phyloP scores from a whole-genome alignment of 1,140 invertebrate genomes.

The Scaptomyza montana region DNA sequence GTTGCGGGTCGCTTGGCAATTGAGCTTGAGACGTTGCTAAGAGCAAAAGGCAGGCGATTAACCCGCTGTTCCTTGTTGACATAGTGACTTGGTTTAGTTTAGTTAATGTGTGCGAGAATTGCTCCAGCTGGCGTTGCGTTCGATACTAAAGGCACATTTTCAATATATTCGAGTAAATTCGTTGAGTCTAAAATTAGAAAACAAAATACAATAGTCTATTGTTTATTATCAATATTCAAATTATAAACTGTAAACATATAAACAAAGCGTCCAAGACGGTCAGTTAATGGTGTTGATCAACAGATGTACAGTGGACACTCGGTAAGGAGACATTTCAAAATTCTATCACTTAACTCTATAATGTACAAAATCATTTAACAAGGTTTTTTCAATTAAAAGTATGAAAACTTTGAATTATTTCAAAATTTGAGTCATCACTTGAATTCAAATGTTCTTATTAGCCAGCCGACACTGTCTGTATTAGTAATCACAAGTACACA shows the following conservation, averaged over 20 bases:
- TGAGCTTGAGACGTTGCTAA: slow-evolving; percentile 49
- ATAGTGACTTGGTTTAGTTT: slow-evolving; percentile 46
- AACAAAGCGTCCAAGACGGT: slow-evolving; percentile 26
- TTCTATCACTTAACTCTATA: neutral
- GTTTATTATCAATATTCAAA: slow-evolving; percentile 60
- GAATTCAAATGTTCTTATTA: slow-evolving; percentile 6
- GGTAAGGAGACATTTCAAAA: neutral
- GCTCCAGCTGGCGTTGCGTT: slow-evolving; percentile 32
- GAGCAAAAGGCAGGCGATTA: slow-evolving; percentile 25
- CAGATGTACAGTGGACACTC: neutral
- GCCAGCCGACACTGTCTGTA: neutral
- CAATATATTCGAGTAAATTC: slow-evolving; percentile 31
- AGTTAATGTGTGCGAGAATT: slow-evolving; percentile 26
- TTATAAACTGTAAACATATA: slow-evolving; percentile 50
- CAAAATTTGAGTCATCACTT: neutral
- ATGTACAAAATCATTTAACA: too few relatives aligned
- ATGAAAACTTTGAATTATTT: neutral
- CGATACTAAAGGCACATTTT: slow-evolving; percentile 72
- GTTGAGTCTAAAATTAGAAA: slow-evolving; percentile 56
- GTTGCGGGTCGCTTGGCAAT: slow-evolving; percentile 49
- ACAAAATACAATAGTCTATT: slow-evolving; percentile 35
- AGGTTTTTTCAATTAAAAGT: too few relatives aligned
- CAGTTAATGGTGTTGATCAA: slow-evolving; percentile 7
- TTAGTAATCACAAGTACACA: slow-evolving; percentile 35
- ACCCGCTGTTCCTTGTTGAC: slow-evolving; percentile 30